Conservation (phyloP, 1,140 invertebrate genomes). For the Wiebesia pumilae region DNA sequence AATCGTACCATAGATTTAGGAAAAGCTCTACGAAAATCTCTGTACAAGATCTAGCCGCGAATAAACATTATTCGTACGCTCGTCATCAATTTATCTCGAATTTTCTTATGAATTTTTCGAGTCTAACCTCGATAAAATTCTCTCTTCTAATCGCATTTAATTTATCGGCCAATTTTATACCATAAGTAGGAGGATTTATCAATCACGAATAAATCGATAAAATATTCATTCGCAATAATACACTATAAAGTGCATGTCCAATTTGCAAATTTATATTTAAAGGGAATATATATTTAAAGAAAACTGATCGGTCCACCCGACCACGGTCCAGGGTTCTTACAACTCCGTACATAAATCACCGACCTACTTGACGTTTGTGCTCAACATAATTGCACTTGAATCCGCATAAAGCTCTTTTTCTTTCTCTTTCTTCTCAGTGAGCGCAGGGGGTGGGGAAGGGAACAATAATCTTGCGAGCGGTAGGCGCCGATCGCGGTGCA, state of each 20-base stretch:
- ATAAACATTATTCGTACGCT: neutral
- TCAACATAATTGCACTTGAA: constrained; percentile 28
- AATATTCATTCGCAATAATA: no score
- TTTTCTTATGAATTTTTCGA: no score
- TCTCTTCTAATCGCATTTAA: no score
- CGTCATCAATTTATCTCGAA: neutral
- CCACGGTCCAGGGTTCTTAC: neutral
- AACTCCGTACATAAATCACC: neutral
- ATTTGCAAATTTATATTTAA: no score
- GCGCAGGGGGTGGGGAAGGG: neutral
- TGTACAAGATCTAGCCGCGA: neutral
- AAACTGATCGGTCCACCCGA: neutral
- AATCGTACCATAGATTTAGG: neutral
- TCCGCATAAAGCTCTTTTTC: neutral
- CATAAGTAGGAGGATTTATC: no score
- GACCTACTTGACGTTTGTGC: neutral
- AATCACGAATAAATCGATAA: no score
- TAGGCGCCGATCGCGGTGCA: constrained; percentile 52
- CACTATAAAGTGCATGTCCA: no score
- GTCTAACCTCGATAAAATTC: no score
- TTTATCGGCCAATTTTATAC: no score
- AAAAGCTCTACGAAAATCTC: neutral
- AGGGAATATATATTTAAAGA: neutral
- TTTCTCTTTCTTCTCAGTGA: neutral
- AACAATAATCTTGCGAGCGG: neutral